These are phyloP conservation scores for Neoniphon sammara DNA, from an alignment of 2,797 vertebrate species.

Conservation along the genomic window DNA sequence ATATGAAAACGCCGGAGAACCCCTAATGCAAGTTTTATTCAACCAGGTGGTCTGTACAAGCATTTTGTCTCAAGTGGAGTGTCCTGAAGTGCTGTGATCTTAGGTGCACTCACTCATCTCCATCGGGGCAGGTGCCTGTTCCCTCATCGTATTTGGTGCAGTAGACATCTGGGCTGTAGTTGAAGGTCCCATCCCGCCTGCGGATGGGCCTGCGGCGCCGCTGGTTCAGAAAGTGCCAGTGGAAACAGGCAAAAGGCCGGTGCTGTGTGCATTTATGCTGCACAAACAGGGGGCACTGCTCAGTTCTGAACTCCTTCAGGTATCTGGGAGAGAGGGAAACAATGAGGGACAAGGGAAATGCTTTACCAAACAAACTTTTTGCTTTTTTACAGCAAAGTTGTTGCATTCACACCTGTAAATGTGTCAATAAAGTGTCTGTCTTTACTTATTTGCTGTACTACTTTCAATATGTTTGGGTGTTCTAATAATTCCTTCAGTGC, in stretches of 20 bases:
- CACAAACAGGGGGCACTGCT: conserved; percentile 98
- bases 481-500: no score
- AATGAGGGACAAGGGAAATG: not conserved
- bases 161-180: conserved; percentile 98
- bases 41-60: not conserved
- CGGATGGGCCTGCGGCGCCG: conserved; percentile 94
- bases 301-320: conserved; percentile 98
- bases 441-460: not conserved
- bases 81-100: not conserved
- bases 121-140: conserved; percentile 94
- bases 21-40: no score
- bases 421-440: not conserved
- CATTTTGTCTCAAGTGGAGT: not conserved
- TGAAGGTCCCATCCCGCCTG: conserved; percentile 95
- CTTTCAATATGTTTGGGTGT: no score
- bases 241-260: conserved; percentile 97
- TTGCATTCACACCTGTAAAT: no score
- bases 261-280: conserved; percentile 99
- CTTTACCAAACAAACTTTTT: not conserved
- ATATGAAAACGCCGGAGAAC: no score
- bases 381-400: not conserved
- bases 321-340: conserved; percentile 84
- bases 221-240: conserved; percentile 99
- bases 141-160: conserved; percentile 99
- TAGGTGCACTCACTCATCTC: conserved; percentile 93